phyloP scores from a whole-genome alignment of 2,888 invertebrate genomes.

The Pimpla rufipes region DNA sequence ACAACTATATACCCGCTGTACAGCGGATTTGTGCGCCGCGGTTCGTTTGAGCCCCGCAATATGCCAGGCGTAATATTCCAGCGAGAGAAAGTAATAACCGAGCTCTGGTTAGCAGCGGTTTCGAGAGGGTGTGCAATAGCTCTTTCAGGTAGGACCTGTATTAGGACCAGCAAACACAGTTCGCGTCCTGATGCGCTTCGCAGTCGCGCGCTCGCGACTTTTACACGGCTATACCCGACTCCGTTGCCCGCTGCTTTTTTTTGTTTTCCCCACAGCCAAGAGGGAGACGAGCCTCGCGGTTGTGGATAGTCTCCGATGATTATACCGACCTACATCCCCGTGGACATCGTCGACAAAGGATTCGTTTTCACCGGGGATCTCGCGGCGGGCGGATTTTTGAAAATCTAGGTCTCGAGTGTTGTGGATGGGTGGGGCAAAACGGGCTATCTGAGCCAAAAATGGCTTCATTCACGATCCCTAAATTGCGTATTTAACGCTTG shows the following conservation, averaged over 20 bases:
- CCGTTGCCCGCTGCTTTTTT: slow-evolving; percentile 32
- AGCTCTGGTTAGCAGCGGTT: slow-evolving; percentile 48
- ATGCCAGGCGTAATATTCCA: slow-evolving; percentile 42
- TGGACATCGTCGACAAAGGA: slow-evolving; percentile 68
- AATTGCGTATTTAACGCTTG: no score
- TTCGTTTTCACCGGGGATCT: slow-evolving; percentile 50
- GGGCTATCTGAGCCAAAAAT: no score
- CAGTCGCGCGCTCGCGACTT: not conserved
- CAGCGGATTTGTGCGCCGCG: not conserved
- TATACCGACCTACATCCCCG: slow-evolving; percentile 74
- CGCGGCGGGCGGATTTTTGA: not conserved
- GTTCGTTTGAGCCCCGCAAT: slow-evolving; percentile 34
- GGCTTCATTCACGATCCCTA: no score
- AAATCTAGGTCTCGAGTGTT: slow-evolving; percentile 29
- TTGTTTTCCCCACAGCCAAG: slow-evolving; percentile 41
- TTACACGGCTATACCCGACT: slow-evolving; percentile 10
- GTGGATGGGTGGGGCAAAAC: slow-evolving; percentile 30
- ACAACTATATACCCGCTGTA: not conserved
- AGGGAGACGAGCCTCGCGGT: slow-evolving; percentile 30
- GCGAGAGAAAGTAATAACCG: slow-evolving; percentile 66
- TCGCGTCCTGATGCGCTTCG: not conserved
- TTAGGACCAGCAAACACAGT: slow-evolving; percentile 29
- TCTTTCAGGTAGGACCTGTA: slow-evolving; percentile 34
- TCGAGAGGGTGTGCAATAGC: slow-evolving; percentile 28
- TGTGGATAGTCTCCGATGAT: slow-evolving; percentile 69